These are phyloP conservation scores for Orius laevigatus DNA, from an alignment of 1,140 invertebrate species.

Conservation along the genomic window DNA sequence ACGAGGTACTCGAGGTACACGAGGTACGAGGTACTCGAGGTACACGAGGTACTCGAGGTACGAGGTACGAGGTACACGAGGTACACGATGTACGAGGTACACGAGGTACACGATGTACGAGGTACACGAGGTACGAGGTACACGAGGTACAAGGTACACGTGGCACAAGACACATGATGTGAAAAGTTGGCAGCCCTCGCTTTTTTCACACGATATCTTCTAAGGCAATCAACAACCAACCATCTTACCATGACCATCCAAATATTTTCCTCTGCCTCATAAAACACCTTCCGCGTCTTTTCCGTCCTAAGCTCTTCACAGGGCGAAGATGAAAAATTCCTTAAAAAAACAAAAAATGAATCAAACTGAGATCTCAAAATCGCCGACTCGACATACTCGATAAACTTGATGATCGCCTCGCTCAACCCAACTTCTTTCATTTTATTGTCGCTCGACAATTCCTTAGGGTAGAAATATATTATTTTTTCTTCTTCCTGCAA, in stretches of 20 bases:
- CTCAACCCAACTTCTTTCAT: constrained; percentile 80
- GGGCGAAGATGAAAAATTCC: constrained; percentile 67
- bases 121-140: too few relatives aligned
- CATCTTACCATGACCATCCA: constrained; percentile 78
- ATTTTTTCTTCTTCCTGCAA: constrained; percentile 79
- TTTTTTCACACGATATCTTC: too few relatives aligned
- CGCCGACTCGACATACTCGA: constrained; percentile 43
- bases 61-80: too few relatives aligned
- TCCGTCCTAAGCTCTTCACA: constrained; percentile 78
- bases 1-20: too few relatives aligned
- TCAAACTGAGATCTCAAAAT: neutral
- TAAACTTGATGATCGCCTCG: constrained; percentile 84
- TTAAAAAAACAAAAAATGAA: constrained; percentile 29
- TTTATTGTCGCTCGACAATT: constrained; percentile 60
- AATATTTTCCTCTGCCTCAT: constrained; percentile 67
- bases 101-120: too few relatives aligned
- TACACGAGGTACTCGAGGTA: too few relatives aligned
- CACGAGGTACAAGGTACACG: too few relatives aligned
- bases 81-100: too few relatives aligned
- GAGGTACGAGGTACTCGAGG: too few relatives aligned
- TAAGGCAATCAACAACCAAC: constrained; percentile 8
- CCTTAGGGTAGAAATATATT: constrained; percentile 67
- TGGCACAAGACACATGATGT: too few relatives aligned
- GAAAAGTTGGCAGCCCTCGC: too few relatives aligned
- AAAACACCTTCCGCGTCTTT: constrained; percentile 73